Percentiles rank a stretch among this genome's conserved stretches.
Conservation (phyloP, 2,113 vertebrate genomes). For the Gasterosteus nipponicus region DNA sequence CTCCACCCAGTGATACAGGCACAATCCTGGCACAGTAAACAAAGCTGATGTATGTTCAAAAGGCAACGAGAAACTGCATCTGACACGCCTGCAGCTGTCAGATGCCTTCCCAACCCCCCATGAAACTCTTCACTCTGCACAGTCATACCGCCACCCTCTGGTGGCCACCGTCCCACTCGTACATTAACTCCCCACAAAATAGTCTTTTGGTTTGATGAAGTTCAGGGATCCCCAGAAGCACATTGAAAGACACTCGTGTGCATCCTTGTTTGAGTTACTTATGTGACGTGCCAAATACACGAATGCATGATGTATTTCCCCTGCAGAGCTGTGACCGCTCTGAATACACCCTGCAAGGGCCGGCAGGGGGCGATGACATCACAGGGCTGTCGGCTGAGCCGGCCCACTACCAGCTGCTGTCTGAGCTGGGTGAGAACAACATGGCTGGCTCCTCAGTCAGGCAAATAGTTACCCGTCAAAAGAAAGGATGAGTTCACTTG, state of each 20-base stretch:
- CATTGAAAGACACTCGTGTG: background rate
- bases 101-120: conserved; percentile 10
- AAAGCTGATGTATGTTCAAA: conserved; percentile 19
- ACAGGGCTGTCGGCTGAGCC: conserved; percentile 83
- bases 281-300: background rate
- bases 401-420: conserved; percentile 92
- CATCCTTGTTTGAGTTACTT: background rate
- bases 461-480: background rate
- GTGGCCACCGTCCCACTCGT: conserved; percentile 2
- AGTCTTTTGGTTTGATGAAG: background rate
- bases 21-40: conserved; percentile 8
- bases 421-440: conserved; percentile 89
- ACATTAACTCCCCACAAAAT: background rate
- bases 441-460: background rate
- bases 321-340: conserved; percentile 84
- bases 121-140: background rate
- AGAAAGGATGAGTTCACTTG: background rate
- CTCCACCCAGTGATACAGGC: conserved; percentile 21
- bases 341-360: conserved; percentile 80
- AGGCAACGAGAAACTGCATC: background rate
- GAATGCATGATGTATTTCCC: background rate
- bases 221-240: background rate
- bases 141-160: background rate
- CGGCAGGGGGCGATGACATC: conserved; percentile 79
- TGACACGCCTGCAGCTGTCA: background rate